Evolutionary conservation across 2,113 vertebrate species (phyloP).

Genomic region (Corythornis cristatus): DNA sequence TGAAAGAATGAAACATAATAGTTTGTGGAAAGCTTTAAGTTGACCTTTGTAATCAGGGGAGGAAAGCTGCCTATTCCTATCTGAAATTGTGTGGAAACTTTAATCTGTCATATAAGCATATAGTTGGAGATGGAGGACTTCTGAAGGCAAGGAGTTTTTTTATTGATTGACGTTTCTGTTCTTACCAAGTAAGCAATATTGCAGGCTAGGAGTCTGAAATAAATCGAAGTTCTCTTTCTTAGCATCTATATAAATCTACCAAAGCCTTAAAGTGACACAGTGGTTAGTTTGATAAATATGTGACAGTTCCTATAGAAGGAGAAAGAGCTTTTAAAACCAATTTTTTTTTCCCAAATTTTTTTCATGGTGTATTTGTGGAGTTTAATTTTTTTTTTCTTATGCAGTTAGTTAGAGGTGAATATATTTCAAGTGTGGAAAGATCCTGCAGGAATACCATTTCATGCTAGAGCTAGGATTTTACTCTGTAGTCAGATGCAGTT

Average conservation of each 20-base stretch:
- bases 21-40: neutral
- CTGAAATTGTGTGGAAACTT: neutral
- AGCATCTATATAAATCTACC: slow-evolving; percentile 42
- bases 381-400: neutral
- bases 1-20: slow-evolving; percentile 11
- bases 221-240: slow-evolving; percentile 38
- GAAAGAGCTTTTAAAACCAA: neutral
- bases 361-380: neutral
- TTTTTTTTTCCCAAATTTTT: slow-evolving; percentile 8
- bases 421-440: neutral
- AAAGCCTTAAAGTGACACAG: slow-evolving; percentile 44
- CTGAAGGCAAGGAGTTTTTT: neutral
- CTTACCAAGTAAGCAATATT: slow-evolving; percentile 54
- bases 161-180: slow-evolving; percentile 42
- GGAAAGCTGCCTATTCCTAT: neutral
- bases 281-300: slow-evolving; percentile 12
- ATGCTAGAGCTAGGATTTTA: neutral
- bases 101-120: neutral
- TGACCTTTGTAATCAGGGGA: slow-evolving; percentile 13
- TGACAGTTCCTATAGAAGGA: neutral
- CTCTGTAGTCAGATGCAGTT: neutral
- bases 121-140: slow-evolving; percentile 25
- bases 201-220: slow-evolving; percentile 28
- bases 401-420: neutral
- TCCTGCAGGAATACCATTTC: neutral